Evolutionary conservation across 2,113 vertebrate genomes (phyloP).

Genomic region (Xiphias gladius): DNA sequence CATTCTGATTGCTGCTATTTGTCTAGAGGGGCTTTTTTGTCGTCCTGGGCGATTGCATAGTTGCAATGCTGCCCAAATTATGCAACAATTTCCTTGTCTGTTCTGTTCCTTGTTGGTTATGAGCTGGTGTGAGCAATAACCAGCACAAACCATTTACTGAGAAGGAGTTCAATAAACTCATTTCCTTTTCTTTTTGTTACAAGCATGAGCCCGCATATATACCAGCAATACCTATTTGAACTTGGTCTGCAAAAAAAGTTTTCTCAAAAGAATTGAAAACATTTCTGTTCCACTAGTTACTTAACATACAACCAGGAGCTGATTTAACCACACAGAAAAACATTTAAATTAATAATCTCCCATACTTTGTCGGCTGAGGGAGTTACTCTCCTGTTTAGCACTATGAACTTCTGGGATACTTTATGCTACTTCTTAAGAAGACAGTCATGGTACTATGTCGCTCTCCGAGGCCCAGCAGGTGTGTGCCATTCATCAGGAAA

Average conservation of each 20-base stretch:
- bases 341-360: neutral
- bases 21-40: conserved; percentile 59
- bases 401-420: conserved; percentile 33
- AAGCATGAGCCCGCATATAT: conserved; percentile 38
- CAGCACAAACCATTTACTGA: conserved; percentile 41
- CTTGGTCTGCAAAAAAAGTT: neutral
- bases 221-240: conserved; percentile 8
- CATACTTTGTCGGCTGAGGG: neutral
- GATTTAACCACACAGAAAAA: conserved; percentile 21
- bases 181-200: conserved; percentile 61
- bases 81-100: conserved; percentile 61
- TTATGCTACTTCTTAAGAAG: conserved; percentile 34
- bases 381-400: neutral
- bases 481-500: conserved; percentile 73
- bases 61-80: conserved; percentile 49
- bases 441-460: conserved; percentile 21
- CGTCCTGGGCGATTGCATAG: conserved; percentile 47
- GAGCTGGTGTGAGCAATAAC: conserved; percentile 52
- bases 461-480: conserved; percentile 54
- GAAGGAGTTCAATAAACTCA: conserved; percentile 57
- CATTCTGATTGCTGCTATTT: conserved; percentile 77
- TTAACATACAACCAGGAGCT: conserved; percentile 20
- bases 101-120: conserved; percentile 49
- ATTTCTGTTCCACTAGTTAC: conserved; percentile 23
- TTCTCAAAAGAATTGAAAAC: neutral